Conservation (phyloP, 2,888 invertebrate species). For the Andrena praecox region DNA sequence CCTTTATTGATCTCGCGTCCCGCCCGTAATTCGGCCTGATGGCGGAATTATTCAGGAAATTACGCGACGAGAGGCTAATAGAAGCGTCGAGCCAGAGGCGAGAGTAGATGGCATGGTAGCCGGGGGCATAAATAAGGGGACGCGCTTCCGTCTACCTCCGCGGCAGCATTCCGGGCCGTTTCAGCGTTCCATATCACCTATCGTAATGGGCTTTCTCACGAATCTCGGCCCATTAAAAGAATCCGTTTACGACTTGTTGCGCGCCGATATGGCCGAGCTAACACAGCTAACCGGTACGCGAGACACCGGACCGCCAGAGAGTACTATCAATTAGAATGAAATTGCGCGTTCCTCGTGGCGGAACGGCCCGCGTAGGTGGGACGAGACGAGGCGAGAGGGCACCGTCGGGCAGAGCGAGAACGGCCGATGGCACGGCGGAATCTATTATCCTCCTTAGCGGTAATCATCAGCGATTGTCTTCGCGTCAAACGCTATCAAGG, state of each 20-base stretch:
- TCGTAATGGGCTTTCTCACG: slow-evolving; percentile 61
- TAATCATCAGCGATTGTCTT: slow-evolving; percentile 81
- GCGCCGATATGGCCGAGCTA: slow-evolving; percentile 44
- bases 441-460: slow-evolving; percentile 70
- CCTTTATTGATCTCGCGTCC: background rate
- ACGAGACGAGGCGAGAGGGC: slow-evolving; percentile 42
- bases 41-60: slow-evolving; percentile 3
- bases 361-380: slow-evolving; percentile 62
- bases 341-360: slow-evolving; percentile 65
- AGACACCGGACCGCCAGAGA: slow-evolving; percentile 50
- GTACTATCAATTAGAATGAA: slow-evolving; percentile 73
- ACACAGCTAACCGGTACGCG: slow-evolving; percentile 55
- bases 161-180: slow-evolving; percentile 55
- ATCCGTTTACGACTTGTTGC: slow-evolving; percentile 62
- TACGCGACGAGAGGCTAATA: background rate
- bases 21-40: background rate
- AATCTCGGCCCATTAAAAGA: slow-evolving; percentile 56
- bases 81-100: slow-evolving; percentile 17
- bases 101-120: slow-evolving; percentile 28
- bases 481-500: slow-evolving; percentile 76
- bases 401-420: slow-evolving; percentile 20
- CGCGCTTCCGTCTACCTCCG: slow-evolving; percentile 56
- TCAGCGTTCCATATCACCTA: slow-evolving; percentile 60
- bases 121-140: slow-evolving; percentile 48
- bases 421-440: slow-evolving; percentile 51